Evolutionary conservation across 2,888 invertebrate species (phyloP).

Genomic region (Hirtodrosophila trivittata): DNA sequence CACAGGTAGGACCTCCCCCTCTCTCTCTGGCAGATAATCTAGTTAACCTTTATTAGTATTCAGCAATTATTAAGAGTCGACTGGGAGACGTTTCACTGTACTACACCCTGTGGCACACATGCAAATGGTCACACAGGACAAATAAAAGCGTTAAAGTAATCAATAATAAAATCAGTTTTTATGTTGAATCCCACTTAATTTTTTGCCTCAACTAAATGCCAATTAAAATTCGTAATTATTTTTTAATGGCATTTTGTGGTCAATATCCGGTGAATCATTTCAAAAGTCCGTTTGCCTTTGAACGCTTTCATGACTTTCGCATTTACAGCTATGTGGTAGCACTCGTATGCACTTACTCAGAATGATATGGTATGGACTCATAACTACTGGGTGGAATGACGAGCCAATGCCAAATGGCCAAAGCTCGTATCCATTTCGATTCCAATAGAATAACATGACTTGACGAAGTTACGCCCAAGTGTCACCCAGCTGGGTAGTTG

Average conservation of each 20-base stretch:
- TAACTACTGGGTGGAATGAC: constrained; percentile 17
- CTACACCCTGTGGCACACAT: constrained; percentile 6
- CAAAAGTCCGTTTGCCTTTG: constrained; percentile 21
- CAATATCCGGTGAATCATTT: constrained; percentile 68
- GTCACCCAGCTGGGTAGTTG: constrained; percentile 36
- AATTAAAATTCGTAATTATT: constrained; percentile 78
- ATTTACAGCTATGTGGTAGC: constrained; percentile 30
- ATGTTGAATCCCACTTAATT: constrained; percentile 64
- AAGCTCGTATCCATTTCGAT: constrained; percentile 63
- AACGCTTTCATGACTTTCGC: constrained; percentile 18
- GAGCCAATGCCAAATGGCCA: constrained; percentile 46
- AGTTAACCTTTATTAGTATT: too few relatives aligned
- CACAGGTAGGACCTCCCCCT: too few relatives aligned
- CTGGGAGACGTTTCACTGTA: constrained; percentile 28
- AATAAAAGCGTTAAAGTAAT: constrained; percentile 60
- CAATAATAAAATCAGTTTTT: constrained; percentile 59
- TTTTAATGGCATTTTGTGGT: constrained; percentile 79
- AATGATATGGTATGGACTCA: constrained; percentile 1
- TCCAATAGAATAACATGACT: constrained; percentile 61
- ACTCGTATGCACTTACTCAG: neutral
- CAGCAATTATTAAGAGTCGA: too few relatives aligned
- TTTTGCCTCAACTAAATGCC: constrained; percentile 64
- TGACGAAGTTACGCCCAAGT: constrained; percentile 68
- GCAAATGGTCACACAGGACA: constrained; percentile 9
- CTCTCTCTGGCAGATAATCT: too few relatives aligned